Percentiles rank a stretch among this genome's conserved stretches.
Conservation (phyloP, 2,888 invertebrate genomes). For the Automeris io region DNA sequence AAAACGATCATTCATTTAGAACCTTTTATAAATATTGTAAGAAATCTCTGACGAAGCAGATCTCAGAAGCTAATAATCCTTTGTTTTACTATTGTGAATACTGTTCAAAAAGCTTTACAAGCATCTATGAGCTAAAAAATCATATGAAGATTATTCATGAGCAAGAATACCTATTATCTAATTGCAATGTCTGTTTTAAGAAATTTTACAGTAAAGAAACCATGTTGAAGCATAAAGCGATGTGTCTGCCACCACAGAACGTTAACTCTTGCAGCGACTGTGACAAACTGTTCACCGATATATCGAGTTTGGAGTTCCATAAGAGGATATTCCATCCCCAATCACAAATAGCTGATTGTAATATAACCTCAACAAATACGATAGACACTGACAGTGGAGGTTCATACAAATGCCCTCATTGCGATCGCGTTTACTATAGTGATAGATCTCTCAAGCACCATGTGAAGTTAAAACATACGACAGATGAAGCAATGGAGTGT, state of each 20-base stretch:
- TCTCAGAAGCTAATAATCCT: slow-evolving; percentile 13
- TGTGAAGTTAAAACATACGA: slow-evolving; percentile 51
- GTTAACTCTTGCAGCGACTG: slow-evolving; percentile 48
- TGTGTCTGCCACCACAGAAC: slow-evolving; percentile 44
- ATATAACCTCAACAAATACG: slow-evolving; percentile 36
- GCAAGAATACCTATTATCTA: slow-evolving; percentile 39
- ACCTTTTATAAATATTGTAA: slow-evolving; percentile 53
- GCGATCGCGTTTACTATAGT: slow-evolving; percentile 49
- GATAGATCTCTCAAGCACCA: slow-evolving; percentile 58
- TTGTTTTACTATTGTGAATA: slow-evolving; percentile 43
- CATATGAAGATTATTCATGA: slow-evolving; percentile 49
- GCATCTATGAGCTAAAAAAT: slow-evolving; percentile 45
- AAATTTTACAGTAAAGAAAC: slow-evolving; percentile 52
- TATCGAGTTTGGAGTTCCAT: slow-evolving; percentile 55
- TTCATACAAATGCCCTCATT: slow-evolving; percentile 43
- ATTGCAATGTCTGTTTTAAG: slow-evolving; percentile 56
- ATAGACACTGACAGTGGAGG: slow-evolving; percentile 27
- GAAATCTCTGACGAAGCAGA: slow-evolving; percentile 32
- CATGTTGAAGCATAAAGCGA: slow-evolving; percentile 38
- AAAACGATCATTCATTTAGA: slow-evolving; percentile 46
- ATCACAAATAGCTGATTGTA: slow-evolving; percentile 46
- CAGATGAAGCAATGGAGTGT: slow-evolving; percentile 46
- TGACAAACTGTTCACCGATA: slow-evolving; percentile 55
- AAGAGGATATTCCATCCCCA: slow-evolving; percentile 53
- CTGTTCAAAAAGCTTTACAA: slow-evolving; percentile 34